Evolutionary conservation across 2,888 invertebrate species (phyloP).

Genomic region (Machimus rusticus): DNA sequence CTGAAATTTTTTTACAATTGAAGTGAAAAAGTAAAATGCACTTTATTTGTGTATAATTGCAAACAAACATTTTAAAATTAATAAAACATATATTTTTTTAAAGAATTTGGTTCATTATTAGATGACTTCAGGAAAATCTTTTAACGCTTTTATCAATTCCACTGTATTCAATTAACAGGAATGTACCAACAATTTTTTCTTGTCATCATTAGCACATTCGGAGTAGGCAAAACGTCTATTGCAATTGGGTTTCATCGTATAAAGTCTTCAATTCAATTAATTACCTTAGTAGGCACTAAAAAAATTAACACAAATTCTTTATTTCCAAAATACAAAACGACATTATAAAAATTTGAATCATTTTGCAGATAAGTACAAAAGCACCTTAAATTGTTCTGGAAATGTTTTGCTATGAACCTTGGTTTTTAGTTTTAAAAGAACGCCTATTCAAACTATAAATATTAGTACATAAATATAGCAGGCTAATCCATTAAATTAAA

Average conservation of each 20-base stretch:
- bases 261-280: not conserved
- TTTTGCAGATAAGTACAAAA: too few species aligned
- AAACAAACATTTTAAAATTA: not conserved
- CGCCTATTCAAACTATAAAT: too few species aligned
- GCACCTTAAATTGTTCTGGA: too few species aligned
- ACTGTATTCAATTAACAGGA: not conserved
- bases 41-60: not conserved
- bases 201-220: not conserved
- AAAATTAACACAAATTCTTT: not conserved
- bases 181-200: not conserved
- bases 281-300: not conserved
- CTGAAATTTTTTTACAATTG: conserved; percentile 51
- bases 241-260: not conserved
- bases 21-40: not conserved
- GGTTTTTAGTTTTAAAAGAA: too few species aligned
- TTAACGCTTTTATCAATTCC: not conserved
- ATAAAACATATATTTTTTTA: too few species aligned
- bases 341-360: too few species aligned
- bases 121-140: not conserved
- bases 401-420: too few species aligned
- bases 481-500: too few species aligned
- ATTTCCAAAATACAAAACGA: too few species aligned
- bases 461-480: too few species aligned
- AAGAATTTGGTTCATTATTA: too few species aligned
- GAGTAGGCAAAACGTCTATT: not conserved